A percentile compares a stretch with the other conserved stretches of the same genome.
These are phyloP conservation scores for Pyrocoelia pectoralis DNA, from an alignment of 2,888 invertebrate species.

Conservation along the genomic window DNA sequence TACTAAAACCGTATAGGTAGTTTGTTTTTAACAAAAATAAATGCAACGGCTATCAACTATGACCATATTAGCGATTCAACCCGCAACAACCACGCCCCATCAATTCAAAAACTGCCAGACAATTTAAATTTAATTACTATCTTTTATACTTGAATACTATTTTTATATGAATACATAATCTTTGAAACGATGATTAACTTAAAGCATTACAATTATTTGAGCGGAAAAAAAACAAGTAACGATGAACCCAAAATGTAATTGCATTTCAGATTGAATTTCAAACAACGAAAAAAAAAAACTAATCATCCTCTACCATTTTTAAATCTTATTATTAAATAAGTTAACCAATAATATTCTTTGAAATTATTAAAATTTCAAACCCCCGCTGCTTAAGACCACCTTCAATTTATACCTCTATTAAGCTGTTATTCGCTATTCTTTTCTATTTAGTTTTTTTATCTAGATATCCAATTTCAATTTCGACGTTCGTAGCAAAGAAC, in stretches of 20 bases:
- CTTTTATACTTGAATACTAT: constrained; percentile 30
- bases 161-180: constrained; percentile 22
- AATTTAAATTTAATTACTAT: constrained; percentile 38
- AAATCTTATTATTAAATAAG: constrained; percentile 37
- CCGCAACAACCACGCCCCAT: constrained; percentile 33
- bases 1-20: not conserved
- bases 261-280: not conserved
- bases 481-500: too few relatives aligned
- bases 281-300: not conserved
- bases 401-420: constrained; percentile 12
- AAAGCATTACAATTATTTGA: not conserved
- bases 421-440: not conserved
- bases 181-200: constrained; percentile 14
- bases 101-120: constrained; percentile 37
- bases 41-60: constrained; percentile 25
- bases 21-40: constrained; percentile 14
- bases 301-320: constrained; percentile 40
- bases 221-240: not conserved
- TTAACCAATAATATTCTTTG: constrained; percentile 39
- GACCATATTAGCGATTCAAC: constrained; percentile 30
- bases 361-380: constrained; percentile 26
- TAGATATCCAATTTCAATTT: not conserved
- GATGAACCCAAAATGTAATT: not conserved
- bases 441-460: not conserved
- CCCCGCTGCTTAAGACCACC: constrained; percentile 34